phyloP scores from a whole-genome alignment of 92 coral and sea anemone species.

The Zoanthus sociatus region DNA sequence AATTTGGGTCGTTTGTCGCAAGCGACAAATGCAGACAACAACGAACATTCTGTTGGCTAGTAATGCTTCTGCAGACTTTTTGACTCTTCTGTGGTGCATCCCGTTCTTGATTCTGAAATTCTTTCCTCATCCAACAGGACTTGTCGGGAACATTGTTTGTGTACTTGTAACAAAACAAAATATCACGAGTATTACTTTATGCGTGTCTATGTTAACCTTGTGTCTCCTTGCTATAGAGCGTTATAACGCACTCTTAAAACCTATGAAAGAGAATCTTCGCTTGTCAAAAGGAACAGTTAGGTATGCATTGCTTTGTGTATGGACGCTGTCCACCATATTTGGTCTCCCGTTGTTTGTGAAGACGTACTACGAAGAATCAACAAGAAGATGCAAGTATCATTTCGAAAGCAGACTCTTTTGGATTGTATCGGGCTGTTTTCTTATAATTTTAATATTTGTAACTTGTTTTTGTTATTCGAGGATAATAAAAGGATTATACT shows the following conservation, averaged over 20 bases:
- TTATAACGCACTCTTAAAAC: constrained; percentile 65
- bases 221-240: constrained; percentile 72
- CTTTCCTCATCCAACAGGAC: constrained; percentile 51
- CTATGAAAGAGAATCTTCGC: constrained; percentile 60
- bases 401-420: constrained; percentile 61
- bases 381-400: constrained; percentile 49
- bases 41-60: constrained; percentile 69
- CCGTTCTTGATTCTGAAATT: constrained; percentile 56
- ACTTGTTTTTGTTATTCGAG: constrained; percentile 67
- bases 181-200: constrained; percentile 53
- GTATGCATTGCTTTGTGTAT: constrained; percentile 53
- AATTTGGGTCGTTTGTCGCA: constrained; percentile 48
- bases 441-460: constrained; percentile 38
- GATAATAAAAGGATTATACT: constrained; percentile 58
- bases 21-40: constrained; percentile 62
- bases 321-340: constrained; percentile 49
- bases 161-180: constrained; percentile 62
- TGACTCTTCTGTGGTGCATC: constrained; percentile 58
- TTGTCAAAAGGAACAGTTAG: constrained; percentile 57
- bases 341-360: constrained; percentile 62
- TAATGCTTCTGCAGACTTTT: constrained; percentile 66
- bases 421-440: constrained; percentile 56
- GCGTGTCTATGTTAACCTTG: constrained; percentile 64
- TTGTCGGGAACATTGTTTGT: constrained; percentile 55
- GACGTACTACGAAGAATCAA: constrained; percentile 59